These are phyloP conservation scores for Macrotus californicus DNA, from an alignment of 2,113 vertebrate species.

Conservation along the genomic window DNA sequence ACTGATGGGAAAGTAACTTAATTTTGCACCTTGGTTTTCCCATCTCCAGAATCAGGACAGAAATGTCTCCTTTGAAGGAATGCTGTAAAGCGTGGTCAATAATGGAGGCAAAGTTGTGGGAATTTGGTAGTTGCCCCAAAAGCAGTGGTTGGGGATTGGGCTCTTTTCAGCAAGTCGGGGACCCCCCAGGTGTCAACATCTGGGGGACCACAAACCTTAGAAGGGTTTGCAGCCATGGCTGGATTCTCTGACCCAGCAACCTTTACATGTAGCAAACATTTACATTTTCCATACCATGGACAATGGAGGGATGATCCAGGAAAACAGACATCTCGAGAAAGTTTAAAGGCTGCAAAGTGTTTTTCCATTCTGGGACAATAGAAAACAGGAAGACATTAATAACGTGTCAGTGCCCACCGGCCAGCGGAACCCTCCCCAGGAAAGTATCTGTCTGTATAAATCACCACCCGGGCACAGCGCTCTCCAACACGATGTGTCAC, in stretches of 20 bases:
- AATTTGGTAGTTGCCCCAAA: background rate
- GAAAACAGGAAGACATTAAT: conserved; percentile 69
- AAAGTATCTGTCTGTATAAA: conserved; percentile 66
- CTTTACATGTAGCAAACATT: background rate
- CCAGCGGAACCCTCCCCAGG: conserved; percentile 23
- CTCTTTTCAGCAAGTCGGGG: background rate
- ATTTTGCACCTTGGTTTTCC: background rate
- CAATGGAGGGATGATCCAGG: conserved; percentile 31
- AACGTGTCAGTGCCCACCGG: background rate
- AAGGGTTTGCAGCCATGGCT: background rate
- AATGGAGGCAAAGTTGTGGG: rapidly evolving
- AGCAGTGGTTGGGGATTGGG: background rate
- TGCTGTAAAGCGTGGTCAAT: rapidly evolving
- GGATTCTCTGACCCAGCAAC: background rate
- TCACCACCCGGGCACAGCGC: conserved; percentile 18
- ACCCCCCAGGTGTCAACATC: background rate
- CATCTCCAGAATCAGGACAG: background rate
- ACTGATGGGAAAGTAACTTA: background rate
- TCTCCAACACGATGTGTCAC: background rate
- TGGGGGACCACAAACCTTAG: background rate
- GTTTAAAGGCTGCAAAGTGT: conserved; percentile 43
- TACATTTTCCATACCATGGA: conserved; percentile 24
- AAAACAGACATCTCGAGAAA: conserved; percentile 65
- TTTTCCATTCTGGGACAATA: conserved; percentile 51
- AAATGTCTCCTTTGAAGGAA: background rate